A percentile compares a stretch with the other conserved stretches of the same genome.
phyloP scores from a whole-genome alignment of 1,140 invertebrate species.

The Phthorimaea operculella region DNA sequence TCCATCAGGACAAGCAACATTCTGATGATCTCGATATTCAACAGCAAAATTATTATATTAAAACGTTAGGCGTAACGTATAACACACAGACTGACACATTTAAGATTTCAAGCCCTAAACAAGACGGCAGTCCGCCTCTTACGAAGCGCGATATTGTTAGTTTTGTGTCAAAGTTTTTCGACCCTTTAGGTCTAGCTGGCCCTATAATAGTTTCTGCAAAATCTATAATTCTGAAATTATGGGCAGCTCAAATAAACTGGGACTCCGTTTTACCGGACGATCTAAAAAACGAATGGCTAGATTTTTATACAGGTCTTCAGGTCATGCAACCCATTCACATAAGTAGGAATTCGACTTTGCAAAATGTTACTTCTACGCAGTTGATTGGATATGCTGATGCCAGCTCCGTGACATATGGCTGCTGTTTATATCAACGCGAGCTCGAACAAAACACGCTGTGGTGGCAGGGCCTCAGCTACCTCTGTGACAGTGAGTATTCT shows the following conservation, averaged over 20 bases:
- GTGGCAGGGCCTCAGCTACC: slow-evolving; percentile 8
- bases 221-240: background rate
- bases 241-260: too few relatives aligned
- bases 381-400: slow-evolving; percentile 14
- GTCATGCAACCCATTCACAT: slow-evolving; percentile 1
- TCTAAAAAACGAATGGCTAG: slow-evolving; percentile 7
- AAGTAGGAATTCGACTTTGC: background rate
- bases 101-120: background rate
- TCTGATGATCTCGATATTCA: background rate
- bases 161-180: slow-evolving; percentile 22
- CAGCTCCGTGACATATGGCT: slow-evolving; percentile 8
- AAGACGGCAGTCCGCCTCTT: background rate
- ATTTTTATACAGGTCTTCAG: background rate
- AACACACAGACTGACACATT: background rate
- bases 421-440: slow-evolving; percentile 10
- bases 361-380: background rate
- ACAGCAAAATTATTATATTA: background rate
- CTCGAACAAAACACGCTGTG: slow-evolving; percentile 8
- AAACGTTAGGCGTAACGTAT: background rate
- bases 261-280: background rate
- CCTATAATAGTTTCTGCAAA: slow-evolving; percentile 11
- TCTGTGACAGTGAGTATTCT: slow-evolving; percentile 6
- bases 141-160: slow-evolving; percentile 24
- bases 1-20: background rate
- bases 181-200: slow-evolving; percentile 21